These are phyloP conservation scores for Elaphurus davidianus DNA, from an alignment of 2,113 vertebrate genomes.

Conservation along the genomic window DNA sequence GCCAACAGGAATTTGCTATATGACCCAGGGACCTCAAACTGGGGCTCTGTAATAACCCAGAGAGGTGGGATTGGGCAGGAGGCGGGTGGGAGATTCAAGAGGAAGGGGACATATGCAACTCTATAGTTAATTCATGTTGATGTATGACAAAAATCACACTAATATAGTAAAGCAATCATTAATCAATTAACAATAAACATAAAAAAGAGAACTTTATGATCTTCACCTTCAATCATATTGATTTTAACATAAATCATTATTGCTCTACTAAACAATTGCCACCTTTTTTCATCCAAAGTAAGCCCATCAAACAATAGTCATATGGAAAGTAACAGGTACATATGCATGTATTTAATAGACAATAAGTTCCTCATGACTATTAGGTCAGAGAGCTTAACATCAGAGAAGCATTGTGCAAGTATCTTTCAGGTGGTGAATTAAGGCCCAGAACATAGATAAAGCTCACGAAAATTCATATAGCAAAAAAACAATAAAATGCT, in stretches of 20 bases:
- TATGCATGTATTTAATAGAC: neutral
- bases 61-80: neutral
- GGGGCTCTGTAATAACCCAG: neutral
- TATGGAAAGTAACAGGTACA: neutral
- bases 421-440: neutral
- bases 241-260: constrained; percentile 65
- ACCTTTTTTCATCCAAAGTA: neutral
- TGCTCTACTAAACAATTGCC: constrained; percentile 69
- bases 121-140: neutral
- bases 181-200: neutral
- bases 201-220: constrained; percentile 28
- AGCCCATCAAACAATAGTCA: neutral
- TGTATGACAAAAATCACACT: neutral
- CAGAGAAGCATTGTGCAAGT: neutral
- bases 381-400: neutral
- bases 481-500: neutral
- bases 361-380: neutral
- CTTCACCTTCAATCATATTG: constrained; percentile 58
- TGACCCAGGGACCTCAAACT: neutral
- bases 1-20: neutral
- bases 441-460: neutral
- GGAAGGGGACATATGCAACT: neutral
- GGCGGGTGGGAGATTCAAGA: neutral
- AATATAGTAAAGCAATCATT: neutral
- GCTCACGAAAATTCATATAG: neutral